A percentile compares a stretch with the other conserved stretches of the same genome.
Conservation (phyloP, 2,113 vertebrate species). For the Pimephales promelas region DNA sequence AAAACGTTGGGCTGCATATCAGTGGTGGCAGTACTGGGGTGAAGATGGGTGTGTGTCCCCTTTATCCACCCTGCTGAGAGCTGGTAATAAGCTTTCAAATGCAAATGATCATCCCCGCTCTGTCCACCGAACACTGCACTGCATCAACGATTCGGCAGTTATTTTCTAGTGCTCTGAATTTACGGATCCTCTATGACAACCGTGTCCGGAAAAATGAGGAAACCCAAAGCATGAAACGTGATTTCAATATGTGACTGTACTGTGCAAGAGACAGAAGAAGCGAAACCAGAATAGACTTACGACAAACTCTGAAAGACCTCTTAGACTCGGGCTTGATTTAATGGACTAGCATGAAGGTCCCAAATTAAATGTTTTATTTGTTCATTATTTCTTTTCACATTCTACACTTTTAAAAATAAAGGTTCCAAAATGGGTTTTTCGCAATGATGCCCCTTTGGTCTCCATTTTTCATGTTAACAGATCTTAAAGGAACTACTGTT, state of each 20-base stretch:
- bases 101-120: conserved; percentile 13
- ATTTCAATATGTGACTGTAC: conserved; percentile 41
- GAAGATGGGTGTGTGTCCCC: conserved; percentile 45
- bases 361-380: background rate
- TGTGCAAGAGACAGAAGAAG: conserved; percentile 4
- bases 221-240: conserved; percentile 35
- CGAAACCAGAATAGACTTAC: conserved; percentile 24
- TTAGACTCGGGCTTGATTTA: background rate
- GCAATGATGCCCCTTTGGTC: too few relatives aligned
- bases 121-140: conserved; percentile 25
- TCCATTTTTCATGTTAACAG: too few relatives aligned
- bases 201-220: conserved; percentile 36
- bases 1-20: conserved; percentile 47
- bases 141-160: conserved; percentile 5
- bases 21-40: background rate
- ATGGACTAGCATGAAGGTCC: conserved; percentile 5
- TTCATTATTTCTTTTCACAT: background rate
- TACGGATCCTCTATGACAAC: conserved; percentile 25
- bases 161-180: conserved; percentile 37
- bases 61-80: conserved; percentile 38
- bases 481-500: too few relatives aligned
- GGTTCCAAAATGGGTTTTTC: too few relatives aligned
- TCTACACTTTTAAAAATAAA: background rate
- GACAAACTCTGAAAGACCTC: conserved; percentile 18
- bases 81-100: conserved; percentile 44